Conservation (phyloP, 2,797 vertebrate species). For the Artibeus lituratus region DNA sequence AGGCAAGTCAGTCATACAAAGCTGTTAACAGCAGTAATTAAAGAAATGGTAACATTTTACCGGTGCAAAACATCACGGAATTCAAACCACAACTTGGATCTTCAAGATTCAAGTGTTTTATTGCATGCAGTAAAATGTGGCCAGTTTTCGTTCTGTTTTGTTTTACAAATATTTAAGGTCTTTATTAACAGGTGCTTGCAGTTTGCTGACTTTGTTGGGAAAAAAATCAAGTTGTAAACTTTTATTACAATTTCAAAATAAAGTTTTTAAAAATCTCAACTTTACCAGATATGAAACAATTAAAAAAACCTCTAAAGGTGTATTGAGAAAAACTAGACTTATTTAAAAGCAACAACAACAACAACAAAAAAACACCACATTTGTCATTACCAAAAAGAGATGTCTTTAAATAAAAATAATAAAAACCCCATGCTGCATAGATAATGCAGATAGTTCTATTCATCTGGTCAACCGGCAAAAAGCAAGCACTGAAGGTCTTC, state of each 20-base stretch:
- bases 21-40: slow-evolving; percentile 59
- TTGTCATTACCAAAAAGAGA: neutral
- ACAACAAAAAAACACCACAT: no score
- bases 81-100: slow-evolving; percentile 51
- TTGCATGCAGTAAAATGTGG: slow-evolving; percentile 57
- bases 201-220: neutral
- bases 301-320: neutral
- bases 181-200: neutral
- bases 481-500: no score
- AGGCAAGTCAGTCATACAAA: slow-evolving; percentile 73
- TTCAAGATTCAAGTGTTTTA: slow-evolving; percentile 55
- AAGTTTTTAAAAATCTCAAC: neutral
- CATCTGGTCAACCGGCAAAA: no score
- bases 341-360: neutral
- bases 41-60: slow-evolving; percentile 46
- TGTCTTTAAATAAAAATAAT: neutral
- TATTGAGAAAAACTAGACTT: neutral
- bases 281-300: neutral
- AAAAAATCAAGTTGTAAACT: neutral
- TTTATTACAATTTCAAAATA: neutral
- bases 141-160: neutral
- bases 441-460: no score
- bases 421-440: neutral
- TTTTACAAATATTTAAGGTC: neutral
- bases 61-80: slow-evolving; percentile 67